Evolutionary conservation across 92 coral and sea anemone species (phyloP), one percentile per base, ranked within the genome.

Genomic region (Chrysogorgia sp.): DNA sequence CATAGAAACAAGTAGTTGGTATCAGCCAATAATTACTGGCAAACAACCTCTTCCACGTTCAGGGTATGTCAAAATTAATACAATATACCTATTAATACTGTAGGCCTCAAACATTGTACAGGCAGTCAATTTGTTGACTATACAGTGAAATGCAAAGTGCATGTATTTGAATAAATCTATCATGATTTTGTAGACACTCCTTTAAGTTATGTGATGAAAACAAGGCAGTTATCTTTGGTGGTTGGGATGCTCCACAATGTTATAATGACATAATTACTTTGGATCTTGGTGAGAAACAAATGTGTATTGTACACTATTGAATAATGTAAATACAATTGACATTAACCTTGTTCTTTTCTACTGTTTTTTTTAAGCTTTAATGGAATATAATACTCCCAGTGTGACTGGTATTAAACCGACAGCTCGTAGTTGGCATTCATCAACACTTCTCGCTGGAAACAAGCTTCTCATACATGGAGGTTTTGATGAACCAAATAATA

Each of bases 171-270:
- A 32, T 33, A 33, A 30, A 45, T 58, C 13, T 4, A 4, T 43
- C 8, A 34, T 20, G n/a, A 2, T 19, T 19, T 33, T 81, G 2
- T 81, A 92, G 97, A 23, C 97, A 92, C 58, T 86, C 97, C 19
- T 83, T 96, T 34, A 81, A 90, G 22, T 58, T 90, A 75, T 53
- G 86, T 58, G 94, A 81, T 26, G 14, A 24, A 28, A 86, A 88
- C 76, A 83, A 75, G 58, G 84, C 91, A 26, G 90, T 92, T 14
- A 65, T 92, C 53, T 90, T 92, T 82, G 97, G 97, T 66, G 97
- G 97, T 19, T 92, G 96, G 97, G 97, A 92, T 84, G 92, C 90
- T 41, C 97, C 96, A 3, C 75, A 82, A 12, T 92, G 97, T 76
- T 92, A 74, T 47, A 88, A 92, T 84, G 97, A 92, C 60, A 76